These are phyloP conservation scores for Rhinogobio ventralis DNA, from an alignment of 2,797 vertebrate genomes.

Conservation along the genomic window DNA sequence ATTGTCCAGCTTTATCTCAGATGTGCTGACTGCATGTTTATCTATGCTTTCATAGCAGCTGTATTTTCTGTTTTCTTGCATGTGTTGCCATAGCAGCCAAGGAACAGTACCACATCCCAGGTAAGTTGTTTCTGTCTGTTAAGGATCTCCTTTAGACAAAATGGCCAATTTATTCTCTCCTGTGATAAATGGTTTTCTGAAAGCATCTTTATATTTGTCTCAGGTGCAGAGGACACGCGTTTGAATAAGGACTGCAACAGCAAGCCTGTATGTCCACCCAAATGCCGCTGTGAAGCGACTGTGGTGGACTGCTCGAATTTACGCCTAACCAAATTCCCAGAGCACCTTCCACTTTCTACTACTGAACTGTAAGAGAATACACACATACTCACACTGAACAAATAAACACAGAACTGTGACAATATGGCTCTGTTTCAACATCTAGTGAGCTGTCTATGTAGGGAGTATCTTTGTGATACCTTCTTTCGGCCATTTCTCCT, in stretches of 20 bases:
- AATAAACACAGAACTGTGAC: too few relatives aligned
- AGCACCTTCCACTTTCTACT: slow-evolving; percentile 91
- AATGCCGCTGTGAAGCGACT: slow-evolving; percentile 94
- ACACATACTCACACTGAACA: neutral
- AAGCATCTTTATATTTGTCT: slow-evolving; percentile 18
- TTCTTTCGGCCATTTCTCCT: neutral
- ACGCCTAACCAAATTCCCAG: slow-evolving; percentile 93
- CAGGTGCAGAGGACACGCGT: slow-evolving; percentile 92
- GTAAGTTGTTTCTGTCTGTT: slow-evolving; percentile 79
- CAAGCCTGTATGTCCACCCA: slow-evolving; percentile 91
- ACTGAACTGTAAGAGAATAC: slow-evolving; percentile 87
- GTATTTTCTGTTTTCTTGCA: slow-evolving; percentile 65
- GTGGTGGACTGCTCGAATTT: slow-evolving; percentile 96
- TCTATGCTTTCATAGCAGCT: neutral
- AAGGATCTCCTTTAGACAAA: slow-evolving; percentile 42
- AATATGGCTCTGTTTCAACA: neutral
- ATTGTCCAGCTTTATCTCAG: neutral
- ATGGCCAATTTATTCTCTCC: neutral
- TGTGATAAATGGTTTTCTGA: neutral
- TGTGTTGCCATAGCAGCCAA: slow-evolving; percentile 87
- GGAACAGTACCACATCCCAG: slow-evolving; percentile 98
- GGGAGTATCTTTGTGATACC: too few relatives aligned
- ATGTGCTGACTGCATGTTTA: neutral
- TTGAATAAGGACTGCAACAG: slow-evolving; percentile 94
- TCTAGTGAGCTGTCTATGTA: neutral